Evolutionary conservation across 1,140 invertebrate species (phyloP).

Genomic region (Chionoecetes opilio): DNA sequence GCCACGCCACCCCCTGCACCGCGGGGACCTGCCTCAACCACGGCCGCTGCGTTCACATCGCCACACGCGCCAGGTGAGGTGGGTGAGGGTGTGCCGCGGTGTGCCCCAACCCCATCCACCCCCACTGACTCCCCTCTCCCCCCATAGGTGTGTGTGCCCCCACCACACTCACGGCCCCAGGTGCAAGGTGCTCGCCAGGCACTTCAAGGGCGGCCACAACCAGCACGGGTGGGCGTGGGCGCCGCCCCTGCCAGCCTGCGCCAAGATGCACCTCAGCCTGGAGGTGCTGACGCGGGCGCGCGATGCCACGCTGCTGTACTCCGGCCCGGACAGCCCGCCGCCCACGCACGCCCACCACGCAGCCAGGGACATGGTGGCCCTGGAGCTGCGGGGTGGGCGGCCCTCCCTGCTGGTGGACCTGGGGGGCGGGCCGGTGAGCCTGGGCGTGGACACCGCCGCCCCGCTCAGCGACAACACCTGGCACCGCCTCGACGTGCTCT

Average conservation of each 20-base stretch:
- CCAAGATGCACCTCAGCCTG: conserved; percentile 69
- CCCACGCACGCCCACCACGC: not conserved
- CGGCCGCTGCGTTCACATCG: conserved; percentile 31
- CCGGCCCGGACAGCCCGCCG: conserved; percentile 42
- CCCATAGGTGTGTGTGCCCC: not conserved
- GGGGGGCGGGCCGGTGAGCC: not conserved
- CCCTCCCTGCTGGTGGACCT: conserved; percentile 17
- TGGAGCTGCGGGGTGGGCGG: conserved; percentile 32
- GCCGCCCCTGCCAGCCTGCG: conserved; percentile 64
- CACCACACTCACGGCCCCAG: not conserved
- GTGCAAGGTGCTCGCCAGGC: not conserved
- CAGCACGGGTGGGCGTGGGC: conserved; percentile 62
- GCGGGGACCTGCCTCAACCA: conserved; percentile 60
- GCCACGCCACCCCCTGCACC: not conserved
- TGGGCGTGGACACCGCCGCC: not conserved
- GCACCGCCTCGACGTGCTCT: conserved; percentile 34
- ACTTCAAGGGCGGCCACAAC: not conserved
- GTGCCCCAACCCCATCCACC: too few relatives aligned
- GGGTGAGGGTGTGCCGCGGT: too few relatives aligned
- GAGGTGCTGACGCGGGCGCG: conserved; percentile 50
- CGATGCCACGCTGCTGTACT: conserved; percentile 64
- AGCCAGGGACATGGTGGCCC: not conserved
- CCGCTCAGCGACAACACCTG: conserved; percentile 24
- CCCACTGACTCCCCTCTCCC: not conserved
- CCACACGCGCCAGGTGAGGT: conserved; percentile 36